Evolutionary conservation across 2,888 invertebrate genomes (phyloP), one percentile per base, ranked within the genome.

Genomic region (Selenia dentaria): DNA sequence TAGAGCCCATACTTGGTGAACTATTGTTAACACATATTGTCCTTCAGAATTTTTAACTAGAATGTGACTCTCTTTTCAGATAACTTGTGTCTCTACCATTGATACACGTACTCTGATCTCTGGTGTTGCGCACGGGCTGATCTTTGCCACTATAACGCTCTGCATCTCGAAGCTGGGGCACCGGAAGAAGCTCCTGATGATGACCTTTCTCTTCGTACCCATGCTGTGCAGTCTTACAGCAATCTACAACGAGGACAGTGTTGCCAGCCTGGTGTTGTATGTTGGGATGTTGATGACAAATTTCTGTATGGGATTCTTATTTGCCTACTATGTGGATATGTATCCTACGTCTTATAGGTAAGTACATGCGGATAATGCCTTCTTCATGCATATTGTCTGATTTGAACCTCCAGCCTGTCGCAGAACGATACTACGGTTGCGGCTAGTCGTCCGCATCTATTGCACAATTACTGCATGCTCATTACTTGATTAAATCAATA

Each of bases 321-420:
- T 84, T 2, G 81, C 84, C 0, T 88, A 86, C 55, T 86, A 81
- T 45, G 87, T 87, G 2, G 85, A 85, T 5, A 51, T 86, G 16
- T 87, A 83, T 37, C 86, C 87, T 2, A 87, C 87, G 0, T 86
- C 86, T 1, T 83, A 87, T 40, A 79, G 86, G 87, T 87, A 48
- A 59, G 57, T 22, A 16, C n/a, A n/a, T 68, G n/a, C 1, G 10
- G 5, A 4, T 1, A 10, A 1, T 24, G 6, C 2, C 6, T 24
- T 8, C 2, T 6, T 6, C 18, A 18, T 4, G 4, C 4, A 3
- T 16, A 16, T 16, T 3, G 16, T 3, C 2, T 16, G 16, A 16
- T 16, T 16, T 3, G 16, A 2, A 16, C 16, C n/a, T n/a, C n/a
- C n/a, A n/a, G n/a, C n/a, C n/a, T n/a, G n/a, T n/a, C n/a, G n/a